phyloP scores from a whole-genome alignment of 1,140 invertebrate species.

The Drosophila orena region DNA sequence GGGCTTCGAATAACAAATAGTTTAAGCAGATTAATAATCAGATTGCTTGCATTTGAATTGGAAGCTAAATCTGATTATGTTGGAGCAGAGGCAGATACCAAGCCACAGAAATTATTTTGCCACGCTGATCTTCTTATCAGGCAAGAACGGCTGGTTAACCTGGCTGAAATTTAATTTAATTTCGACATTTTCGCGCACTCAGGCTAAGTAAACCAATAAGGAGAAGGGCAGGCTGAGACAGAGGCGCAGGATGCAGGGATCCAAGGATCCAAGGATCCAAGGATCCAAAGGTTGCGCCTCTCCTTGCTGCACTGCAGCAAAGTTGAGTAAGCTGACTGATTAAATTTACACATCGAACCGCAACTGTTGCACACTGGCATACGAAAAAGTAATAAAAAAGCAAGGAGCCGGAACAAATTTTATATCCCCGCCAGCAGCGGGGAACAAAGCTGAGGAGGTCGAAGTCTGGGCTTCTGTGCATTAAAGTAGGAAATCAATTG shows the following conservation, averaged over 20 bases:
- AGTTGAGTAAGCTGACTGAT: slow-evolving; percentile 68
- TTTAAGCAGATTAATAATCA: slow-evolving; percentile 2
- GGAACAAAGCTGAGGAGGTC: slow-evolving; percentile 49
- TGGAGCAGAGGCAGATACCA: too few species aligned
- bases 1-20: background rate
- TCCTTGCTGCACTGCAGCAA: slow-evolving; percentile 33
- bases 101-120: background rate
- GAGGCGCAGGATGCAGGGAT: background rate
- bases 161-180: slow-evolving; percentile 62
- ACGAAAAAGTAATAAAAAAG: slow-evolving; percentile 30
- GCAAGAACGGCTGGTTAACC: slow-evolving; percentile 18
- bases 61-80: background rate
- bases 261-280: slow-evolving; percentile 5
- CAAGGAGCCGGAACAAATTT: slow-evolving; percentile 38
- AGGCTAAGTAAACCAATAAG: slow-evolving; percentile 41
- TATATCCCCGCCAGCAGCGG: slow-evolving; percentile 37
- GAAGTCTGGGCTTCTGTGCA: slow-evolving; percentile 19
- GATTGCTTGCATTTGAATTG: background rate
- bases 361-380: slow-evolving; percentile 70
- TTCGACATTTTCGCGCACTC: slow-evolving; percentile 41
- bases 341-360: slow-evolving; percentile 76
- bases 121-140: background rate
- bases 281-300: background rate
- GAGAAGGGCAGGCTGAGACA: slow-evolving; percentile 1
- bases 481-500: slow-evolving; percentile 62